These are phyloP conservation scores for Chelonoidis abingdonii DNA, from an alignment of 2,113 vertebrate species.

Conservation along the genomic window DNA sequence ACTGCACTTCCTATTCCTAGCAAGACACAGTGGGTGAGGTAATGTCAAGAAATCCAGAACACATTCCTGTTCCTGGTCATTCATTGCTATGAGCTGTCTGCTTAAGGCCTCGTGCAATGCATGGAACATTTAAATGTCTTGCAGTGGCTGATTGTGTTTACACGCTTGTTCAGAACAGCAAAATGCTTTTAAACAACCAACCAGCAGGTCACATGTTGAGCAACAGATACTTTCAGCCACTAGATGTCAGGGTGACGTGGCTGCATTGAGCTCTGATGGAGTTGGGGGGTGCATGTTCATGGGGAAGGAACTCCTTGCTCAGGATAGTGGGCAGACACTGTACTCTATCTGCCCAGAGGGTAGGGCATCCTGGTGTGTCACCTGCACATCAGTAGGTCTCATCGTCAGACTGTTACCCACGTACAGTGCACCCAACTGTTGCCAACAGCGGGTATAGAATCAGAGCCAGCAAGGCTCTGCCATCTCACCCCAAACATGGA, in stretches of 20 bases:
- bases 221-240: neutral
- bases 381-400: too few relatives aligned
- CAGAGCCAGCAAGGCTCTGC: neutral
- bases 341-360: rapidly evolving
- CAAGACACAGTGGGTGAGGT: neutral
- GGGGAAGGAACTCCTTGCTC: neutral
- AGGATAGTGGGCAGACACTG: neutral
- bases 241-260: neutral
- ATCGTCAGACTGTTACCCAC: neutral
- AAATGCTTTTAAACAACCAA: neutral
- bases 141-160: neutral
- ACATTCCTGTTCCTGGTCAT: neutral
- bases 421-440: neutral
- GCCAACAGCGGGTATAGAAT: neutral
- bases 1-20: too few relatives aligned
- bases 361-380: neutral
- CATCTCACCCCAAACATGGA: too few relatives aligned
- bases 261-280: neutral
- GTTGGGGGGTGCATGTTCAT: neutral
- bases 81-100: neutral
- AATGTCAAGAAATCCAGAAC: neutral
- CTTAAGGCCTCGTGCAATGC: neutral
- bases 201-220: neutral
- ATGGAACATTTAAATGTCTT: too few relatives aligned
- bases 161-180: neutral